These are phyloP conservation scores for Progne subis DNA, from an alignment of 2,113 vertebrate genomes.

Conservation along the genomic window DNA sequence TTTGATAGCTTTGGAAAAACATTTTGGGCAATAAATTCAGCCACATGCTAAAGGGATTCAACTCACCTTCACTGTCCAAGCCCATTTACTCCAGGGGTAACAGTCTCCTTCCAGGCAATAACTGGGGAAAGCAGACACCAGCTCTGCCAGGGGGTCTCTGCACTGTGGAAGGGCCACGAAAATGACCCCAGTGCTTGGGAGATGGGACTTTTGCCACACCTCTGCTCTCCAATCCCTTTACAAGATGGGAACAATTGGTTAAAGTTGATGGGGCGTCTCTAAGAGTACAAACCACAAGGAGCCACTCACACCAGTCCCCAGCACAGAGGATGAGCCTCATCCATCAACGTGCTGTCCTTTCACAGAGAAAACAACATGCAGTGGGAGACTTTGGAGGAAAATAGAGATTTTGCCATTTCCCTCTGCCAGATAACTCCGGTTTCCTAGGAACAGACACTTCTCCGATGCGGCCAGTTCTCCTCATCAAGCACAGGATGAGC, in stretches of 20 bases:
- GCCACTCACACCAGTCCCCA: background rate
- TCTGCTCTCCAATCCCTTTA: background rate
- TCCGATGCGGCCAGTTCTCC: slow-evolving; percentile 1
- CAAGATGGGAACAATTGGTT: background rate
- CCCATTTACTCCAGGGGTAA: background rate
- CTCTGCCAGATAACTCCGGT: background rate
- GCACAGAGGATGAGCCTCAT: background rate
- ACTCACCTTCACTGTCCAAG: background rate
- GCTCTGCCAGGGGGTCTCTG: background rate
- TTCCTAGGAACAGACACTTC: slow-evolving; percentile 54
- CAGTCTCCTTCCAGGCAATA: background rate
- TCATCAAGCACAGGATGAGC: slow-evolving; percentile 58
- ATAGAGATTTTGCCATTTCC: background rate
- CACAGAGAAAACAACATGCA: background rate
- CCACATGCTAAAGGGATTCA: background rate
- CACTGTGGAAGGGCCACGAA: background rate
- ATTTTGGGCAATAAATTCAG: background rate
- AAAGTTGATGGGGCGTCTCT: background rate
- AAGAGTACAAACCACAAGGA: background rate
- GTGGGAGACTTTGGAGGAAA: slow-evolving; percentile 10
- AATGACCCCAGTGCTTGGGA: background rate
- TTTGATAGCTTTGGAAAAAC: background rate
- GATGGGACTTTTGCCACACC: background rate
- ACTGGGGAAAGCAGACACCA: background rate
- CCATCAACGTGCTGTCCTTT: background rate